Evolutionary conservation across 2,888 invertebrate genomes (phyloP).

Genomic region (Polia nebulosa): DNA sequence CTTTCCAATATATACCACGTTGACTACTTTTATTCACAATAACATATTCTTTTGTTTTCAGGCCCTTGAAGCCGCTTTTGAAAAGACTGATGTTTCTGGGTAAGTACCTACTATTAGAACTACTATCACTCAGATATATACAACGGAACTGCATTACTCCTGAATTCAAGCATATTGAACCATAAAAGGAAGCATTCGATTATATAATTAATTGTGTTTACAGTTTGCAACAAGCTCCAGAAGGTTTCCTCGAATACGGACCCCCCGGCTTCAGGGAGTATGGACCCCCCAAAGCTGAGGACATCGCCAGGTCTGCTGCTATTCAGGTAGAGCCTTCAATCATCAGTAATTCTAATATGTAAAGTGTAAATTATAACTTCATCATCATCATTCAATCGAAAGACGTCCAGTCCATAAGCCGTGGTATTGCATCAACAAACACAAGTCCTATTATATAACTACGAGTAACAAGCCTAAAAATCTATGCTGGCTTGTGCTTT

Average conservation of each 20-base stretch:
- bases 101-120: conserved; percentile 62
- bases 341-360: not conserved
- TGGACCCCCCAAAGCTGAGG: conserved; percentile 82
- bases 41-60: conserved; percentile 27
- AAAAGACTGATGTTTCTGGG: conserved; percentile 71
- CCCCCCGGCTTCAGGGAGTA: conserved; percentile 88
- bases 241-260: conserved; percentile 87
- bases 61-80: conserved; percentile 49
- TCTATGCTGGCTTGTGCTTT: no score
- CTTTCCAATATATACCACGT: not conserved
- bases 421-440: not conserved
- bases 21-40: not conserved
- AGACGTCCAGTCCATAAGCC: no score
- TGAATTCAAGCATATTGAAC: no score
- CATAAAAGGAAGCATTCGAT: not conserved
- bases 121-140: not conserved
- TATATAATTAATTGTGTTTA: not conserved
- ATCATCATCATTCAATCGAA: no score
- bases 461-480: no score
- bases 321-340: conserved; percentile 65
- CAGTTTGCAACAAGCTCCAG: conserved; percentile 78
- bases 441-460: no score
- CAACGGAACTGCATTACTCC: not conserved
- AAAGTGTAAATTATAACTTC: not conserved
- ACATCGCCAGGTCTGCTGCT: conserved; percentile 65